Evolutionary conservation across 2,113 vertebrate genomes (phyloP).

Genomic region (Protobothrops flavoviridis): DNA sequence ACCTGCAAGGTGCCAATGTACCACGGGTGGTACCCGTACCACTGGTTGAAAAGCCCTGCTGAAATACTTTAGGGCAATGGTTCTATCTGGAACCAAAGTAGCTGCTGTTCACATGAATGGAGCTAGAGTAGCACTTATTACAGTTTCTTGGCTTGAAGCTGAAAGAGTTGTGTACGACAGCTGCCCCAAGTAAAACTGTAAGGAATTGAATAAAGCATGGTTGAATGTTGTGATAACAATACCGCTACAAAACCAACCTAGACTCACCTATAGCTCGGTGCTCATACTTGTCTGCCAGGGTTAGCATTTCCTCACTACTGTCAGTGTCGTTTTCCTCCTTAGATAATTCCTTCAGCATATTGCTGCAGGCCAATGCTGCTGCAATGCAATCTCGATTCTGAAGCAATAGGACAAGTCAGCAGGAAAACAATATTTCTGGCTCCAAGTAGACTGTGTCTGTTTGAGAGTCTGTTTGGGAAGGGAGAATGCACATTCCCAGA

Average conservation of each 20-base stretch:
- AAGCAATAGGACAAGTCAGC: constrained; percentile 10
- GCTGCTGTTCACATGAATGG: background rate
- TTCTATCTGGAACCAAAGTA: background rate
- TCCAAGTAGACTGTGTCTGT: background rate
- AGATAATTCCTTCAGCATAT: constrained; percentile 89
- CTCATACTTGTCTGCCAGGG: constrained; percentile 81
- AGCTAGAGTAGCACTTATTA: background rate
- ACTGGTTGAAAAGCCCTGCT: no score
- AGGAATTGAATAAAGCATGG: background rate
- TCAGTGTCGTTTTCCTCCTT: constrained; percentile 81
- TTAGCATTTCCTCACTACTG: constrained; percentile 76
- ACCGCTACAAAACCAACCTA: background rate
- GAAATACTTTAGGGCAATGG: background rate
- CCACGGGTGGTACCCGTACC: no score
- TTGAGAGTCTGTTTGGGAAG: no score
- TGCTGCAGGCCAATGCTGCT: constrained; percentile 87
- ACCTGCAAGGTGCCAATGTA: no score
- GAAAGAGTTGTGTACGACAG: background rate
- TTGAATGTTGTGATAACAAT: background rate
- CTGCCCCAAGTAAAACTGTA: background rate
- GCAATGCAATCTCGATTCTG: constrained; percentile 82
- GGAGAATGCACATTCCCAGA: background rate
- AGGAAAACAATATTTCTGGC: background rate
- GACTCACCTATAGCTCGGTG: constrained; percentile 83
- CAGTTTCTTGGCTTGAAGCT: background rate